Percentiles rank a stretch among this genome's conserved stretches.
phyloP scores from a whole-genome alignment of 2,113 vertebrate genomes.

The Nannospalax galili region DNA sequence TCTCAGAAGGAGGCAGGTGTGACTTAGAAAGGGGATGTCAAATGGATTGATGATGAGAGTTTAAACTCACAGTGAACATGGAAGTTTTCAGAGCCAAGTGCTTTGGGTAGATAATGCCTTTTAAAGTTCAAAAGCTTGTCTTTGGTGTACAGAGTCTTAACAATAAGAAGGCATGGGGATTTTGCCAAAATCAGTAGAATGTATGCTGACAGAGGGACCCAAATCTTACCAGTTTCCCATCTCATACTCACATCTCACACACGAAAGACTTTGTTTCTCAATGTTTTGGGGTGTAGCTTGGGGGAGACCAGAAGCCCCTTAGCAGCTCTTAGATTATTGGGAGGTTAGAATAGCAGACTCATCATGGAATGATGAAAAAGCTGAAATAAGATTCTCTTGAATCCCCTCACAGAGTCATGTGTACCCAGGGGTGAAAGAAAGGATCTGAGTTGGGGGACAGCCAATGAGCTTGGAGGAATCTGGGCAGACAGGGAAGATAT shows the following conservation, averaged over 20 bases:
- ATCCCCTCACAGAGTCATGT: background rate
- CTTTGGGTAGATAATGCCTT: background rate
- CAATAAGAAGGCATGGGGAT: background rate
- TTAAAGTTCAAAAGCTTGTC: conserved; percentile 43
- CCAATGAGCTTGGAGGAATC: background rate
- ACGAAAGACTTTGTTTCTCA: background rate
- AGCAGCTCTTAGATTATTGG: background rate
- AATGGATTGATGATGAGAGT: background rate
- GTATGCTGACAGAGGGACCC: background rate
- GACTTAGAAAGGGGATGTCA: background rate
- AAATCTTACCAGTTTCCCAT: background rate
- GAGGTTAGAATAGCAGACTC: background rate
- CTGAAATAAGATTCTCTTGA: background rate
- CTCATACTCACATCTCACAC: background rate
- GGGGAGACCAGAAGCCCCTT: background rate
- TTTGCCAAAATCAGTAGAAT: background rate
- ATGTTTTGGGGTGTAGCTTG: background rate
- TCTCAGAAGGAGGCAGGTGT: background rate
- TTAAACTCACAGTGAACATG: conserved; percentile 7
- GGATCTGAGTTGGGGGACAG: background rate
- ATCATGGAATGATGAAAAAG: background rate
- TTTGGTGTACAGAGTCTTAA: background rate
- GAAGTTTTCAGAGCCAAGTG: conserved; percentile 14
- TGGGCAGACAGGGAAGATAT: background rate
- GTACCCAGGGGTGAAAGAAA: background rate